Evolutionary conservation across 2,797 vertebrate species (phyloP).

Genomic region (Selene dorsalis): DNA sequence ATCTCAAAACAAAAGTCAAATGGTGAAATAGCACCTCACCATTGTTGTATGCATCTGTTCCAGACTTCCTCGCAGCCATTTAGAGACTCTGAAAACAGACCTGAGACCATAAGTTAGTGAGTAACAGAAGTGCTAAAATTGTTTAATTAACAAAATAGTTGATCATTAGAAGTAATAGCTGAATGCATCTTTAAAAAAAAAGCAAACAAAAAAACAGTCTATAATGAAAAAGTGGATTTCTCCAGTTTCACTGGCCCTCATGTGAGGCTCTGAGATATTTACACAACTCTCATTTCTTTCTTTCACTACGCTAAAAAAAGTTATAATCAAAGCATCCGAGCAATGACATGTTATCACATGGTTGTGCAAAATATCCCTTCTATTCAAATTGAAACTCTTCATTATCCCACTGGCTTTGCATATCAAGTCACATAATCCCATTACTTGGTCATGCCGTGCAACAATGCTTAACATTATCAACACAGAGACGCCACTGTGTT

Average conservation of each 20-base stretch:
- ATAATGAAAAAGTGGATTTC: background rate
- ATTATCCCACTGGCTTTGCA: slow-evolving; percentile 24
- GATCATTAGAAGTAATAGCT: background rate
- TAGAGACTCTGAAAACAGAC: slow-evolving; percentile 89
- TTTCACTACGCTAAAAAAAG: slow-evolving; percentile 18
- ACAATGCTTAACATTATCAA: slow-evolving; percentile 56
- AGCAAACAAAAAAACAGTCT: background rate
- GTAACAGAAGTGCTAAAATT: background rate
- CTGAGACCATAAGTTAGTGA: slow-evolving; percentile 11
- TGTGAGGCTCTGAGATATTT: background rate
- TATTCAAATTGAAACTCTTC: slow-evolving; percentile 3
- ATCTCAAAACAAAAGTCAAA: slow-evolving; percentile 13
- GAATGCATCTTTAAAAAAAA: background rate
- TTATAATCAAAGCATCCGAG: slow-evolving; percentile 12
- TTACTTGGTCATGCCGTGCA: slow-evolving; percentile 46
- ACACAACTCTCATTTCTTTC: background rate
- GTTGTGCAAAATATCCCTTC: background rate
- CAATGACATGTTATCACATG: background rate
- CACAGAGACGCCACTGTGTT: slow-evolving; percentile 50
- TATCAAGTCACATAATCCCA: slow-evolving; percentile 47
- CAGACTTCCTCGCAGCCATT: slow-evolving; percentile 99
- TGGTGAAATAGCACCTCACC: slow-evolving; percentile 83
- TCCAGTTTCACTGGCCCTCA: background rate
- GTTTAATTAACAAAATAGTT: background rate
- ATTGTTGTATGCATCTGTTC: slow-evolving; percentile 91